Percentiles rank a stretch among this genome's conserved stretches.
Evolutionary conservation across 2,888 invertebrate species (phyloP).

Genomic region (Lasioglossum vierecki): DNA sequence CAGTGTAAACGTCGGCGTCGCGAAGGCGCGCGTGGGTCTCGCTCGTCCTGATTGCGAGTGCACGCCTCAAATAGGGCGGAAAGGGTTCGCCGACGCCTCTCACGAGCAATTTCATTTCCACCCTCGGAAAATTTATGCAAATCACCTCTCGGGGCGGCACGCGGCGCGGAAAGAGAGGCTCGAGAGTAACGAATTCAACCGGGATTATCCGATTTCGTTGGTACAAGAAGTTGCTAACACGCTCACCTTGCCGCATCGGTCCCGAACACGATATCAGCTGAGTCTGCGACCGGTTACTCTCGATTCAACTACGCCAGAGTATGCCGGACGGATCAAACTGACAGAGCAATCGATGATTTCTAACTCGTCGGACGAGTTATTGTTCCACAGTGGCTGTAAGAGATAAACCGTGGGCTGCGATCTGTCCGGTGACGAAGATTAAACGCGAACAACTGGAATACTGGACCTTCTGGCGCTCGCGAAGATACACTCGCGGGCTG

Average conservation of each 20-base stretch:
- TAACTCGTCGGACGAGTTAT: not conserved
- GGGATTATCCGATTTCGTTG: conserved; percentile 69
- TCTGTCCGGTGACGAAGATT: not conserved
- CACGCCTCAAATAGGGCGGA: conserved; percentile 63
- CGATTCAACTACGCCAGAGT: not conserved
- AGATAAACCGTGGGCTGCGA: not conserved
- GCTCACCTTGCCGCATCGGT: not conserved
- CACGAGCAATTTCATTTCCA: conserved; percentile 74
- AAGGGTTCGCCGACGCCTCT: conserved; percentile 62
- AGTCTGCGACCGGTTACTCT: not conserved
- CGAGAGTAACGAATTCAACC: conserved; percentile 63
- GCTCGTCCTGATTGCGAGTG: conserved; percentile 57
- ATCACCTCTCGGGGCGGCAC: conserved; percentile 60
- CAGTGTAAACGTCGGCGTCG: not conserved
- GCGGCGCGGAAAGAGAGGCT: conserved; percentile 24
- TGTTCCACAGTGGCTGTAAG: not conserved
- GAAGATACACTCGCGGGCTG: not conserved
- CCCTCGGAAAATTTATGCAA: conserved; percentile 74
- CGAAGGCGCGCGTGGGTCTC: conserved; percentile 1
- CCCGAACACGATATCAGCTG: not conserved
- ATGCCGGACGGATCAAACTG: not conserved
- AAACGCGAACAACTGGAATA: not conserved
- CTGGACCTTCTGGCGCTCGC: not conserved
- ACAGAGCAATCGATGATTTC: not conserved
- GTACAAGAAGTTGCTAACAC: conserved; percentile 52